phyloP scores from a whole-genome alignment of 1,140 invertebrate species.

The Elymnias hypermnestra region DNA sequence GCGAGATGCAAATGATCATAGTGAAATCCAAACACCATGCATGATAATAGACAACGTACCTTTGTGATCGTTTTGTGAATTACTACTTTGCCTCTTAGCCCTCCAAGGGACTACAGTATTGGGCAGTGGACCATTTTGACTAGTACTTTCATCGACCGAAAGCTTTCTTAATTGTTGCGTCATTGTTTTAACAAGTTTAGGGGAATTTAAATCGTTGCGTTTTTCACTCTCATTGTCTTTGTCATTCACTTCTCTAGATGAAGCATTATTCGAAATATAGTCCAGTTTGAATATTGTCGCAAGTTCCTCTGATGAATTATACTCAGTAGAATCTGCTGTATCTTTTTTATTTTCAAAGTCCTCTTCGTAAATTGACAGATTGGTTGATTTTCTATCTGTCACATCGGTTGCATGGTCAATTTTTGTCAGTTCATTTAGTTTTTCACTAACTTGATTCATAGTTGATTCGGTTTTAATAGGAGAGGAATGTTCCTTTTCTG shows the following conservation, averaged over 20 bases:
- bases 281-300: conserved; percentile 77
- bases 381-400: conserved; percentile 45
- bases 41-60: conserved; percentile 67
- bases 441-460: conserved; percentile 72
- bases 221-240: conserved; percentile 35
- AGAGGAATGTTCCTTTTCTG: conserved; percentile 26
- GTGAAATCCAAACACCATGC: conserved; percentile 70
- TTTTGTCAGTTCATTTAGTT: conserved; percentile 72
- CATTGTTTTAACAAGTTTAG: conserved; percentile 67
- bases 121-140: conserved; percentile 62
- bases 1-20: conserved; percentile 64
- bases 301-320: conserved; percentile 79
- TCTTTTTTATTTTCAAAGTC: conserved; percentile 59
- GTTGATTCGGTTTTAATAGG: conserved; percentile 24
- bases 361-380: conserved; percentile 61
- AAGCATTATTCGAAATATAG: conserved; percentile 31
- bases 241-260: conserved; percentile 24
- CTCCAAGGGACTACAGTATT: conserved; percentile 60
- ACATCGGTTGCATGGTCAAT: conserved; percentile 46
- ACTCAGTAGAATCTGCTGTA: conserved; percentile 74
- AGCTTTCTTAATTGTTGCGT: conserved; percentile 65
- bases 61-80: conserved; percentile 63
- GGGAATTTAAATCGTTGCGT: conserved; percentile 61
- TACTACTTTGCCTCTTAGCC: conserved; percentile 56
- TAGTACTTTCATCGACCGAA: conserved; percentile 59